Percentiles rank a stretch among this genome's conserved stretches.
These are phyloP conservation scores for Porites lobata DNA, from an alignment of 92 coral and sea anemone genomes.

Conservation along the genomic window DNA sequence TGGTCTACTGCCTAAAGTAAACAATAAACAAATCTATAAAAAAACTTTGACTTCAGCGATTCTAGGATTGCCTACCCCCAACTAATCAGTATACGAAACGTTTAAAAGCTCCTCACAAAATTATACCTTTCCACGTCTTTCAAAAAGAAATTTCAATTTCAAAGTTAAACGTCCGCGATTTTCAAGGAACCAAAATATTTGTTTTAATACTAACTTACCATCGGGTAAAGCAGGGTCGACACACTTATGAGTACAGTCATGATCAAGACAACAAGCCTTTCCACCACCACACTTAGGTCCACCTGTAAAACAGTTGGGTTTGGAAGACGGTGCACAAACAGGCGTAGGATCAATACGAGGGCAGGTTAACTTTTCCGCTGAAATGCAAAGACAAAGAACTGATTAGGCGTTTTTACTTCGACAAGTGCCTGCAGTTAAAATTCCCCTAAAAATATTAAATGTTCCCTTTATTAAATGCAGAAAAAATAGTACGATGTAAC, in stretches of 20 bases:
- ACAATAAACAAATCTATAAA: background rate
- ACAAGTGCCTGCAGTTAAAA: too few species aligned
- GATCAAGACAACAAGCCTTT: slow-evolving; percentile 40
- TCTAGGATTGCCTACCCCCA: too few species aligned
- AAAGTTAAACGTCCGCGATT: too few species aligned
- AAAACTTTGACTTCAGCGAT: too few species aligned
- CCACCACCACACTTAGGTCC: slow-evolving; percentile 29
- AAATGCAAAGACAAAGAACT: background rate
- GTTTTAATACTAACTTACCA: slow-evolving; percentile 1
- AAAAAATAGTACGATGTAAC: too few species aligned
- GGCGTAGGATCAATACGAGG: slow-evolving; percentile 30
- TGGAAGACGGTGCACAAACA: background rate
- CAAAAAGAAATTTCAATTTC: too few species aligned
- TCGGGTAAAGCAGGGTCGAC: slow-evolving; percentile 22
- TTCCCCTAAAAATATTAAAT: too few species aligned
- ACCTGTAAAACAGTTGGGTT: slow-evolving; percentile 34
- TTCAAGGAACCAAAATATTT: background rate
- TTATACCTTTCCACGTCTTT: too few species aligned
- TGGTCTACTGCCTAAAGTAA: slow-evolving; percentile 20
- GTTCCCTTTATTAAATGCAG: too few species aligned
- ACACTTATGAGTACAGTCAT: slow-evolving; percentile 31
- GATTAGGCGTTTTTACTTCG: too few species aligned
- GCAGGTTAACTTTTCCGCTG: slow-evolving; percentile 4
- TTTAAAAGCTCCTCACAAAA: too few species aligned
- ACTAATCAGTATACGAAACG: too few species aligned